Conservation (phyloP, 1,140 invertebrate genomes). For the Philaenus spumarius region DNA sequence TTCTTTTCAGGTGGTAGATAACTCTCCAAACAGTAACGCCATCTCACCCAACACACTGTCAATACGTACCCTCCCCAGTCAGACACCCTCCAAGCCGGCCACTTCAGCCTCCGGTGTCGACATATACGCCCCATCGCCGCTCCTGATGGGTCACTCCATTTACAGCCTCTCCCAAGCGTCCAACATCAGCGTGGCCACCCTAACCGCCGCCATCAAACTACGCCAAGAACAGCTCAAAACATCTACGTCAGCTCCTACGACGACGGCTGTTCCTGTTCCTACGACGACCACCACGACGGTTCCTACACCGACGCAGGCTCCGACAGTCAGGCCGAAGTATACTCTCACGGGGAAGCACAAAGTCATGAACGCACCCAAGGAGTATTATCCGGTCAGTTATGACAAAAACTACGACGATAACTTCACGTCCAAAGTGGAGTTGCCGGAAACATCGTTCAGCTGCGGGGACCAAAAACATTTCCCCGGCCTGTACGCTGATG, state of each 20-base stretch:
- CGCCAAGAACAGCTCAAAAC: conserved; percentile 43
- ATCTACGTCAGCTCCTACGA: conserved; percentile 20
- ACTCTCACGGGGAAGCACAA: conserved; percentile 46
- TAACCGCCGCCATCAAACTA: conserved; percentile 61
- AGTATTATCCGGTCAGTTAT: conserved; percentile 79
- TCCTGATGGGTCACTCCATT: conserved; percentile 46
- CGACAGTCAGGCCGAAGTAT: conserved; percentile 29
- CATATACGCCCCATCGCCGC: conserved; percentile 26
- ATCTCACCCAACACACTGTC: conserved; percentile 32
- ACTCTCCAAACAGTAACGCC: conserved; percentile 24
- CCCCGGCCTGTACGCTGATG: conserved; percentile 81
- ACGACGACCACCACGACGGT: conserved; percentile 32
- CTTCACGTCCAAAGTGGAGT: conserved; percentile 72
- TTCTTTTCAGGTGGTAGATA: no score
- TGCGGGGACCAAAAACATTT: conserved; percentile 87
- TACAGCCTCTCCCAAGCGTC: conserved; percentile 53
- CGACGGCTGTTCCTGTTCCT: conserved; percentile 40
- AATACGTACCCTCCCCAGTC: conserved; percentile 25
- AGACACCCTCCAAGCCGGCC: background rate
- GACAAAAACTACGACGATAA: conserved; percentile 84
- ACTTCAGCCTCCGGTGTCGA: conserved; percentile 8
- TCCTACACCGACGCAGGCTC: conserved; percentile 29
- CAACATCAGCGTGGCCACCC: conserved; percentile 64
- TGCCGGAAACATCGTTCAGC: conserved; percentile 79
- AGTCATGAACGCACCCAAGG: conserved; percentile 82